Evolutionary conservation across 2,888 invertebrate genomes (phyloP), one percentile per base, ranked within the genome.

Genomic region (Cactoblastis cactorum): DNA sequence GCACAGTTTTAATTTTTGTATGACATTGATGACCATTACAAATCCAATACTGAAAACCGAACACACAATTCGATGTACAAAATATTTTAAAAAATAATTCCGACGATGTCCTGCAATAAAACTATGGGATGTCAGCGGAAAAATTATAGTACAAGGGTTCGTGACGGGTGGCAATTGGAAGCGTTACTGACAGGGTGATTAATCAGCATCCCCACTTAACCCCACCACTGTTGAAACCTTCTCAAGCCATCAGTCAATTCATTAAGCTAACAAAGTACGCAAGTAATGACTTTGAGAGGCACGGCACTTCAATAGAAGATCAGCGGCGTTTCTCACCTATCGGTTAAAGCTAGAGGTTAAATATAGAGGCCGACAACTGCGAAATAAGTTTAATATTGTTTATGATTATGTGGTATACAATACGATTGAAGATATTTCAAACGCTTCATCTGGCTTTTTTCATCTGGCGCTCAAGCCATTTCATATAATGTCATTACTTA

Each of bases 231-330:
- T 83, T 84, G 78, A 80, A 77, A 79, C 78, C 81, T 81, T 72
- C 79, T 77, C 77, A 74, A 75, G 79, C 83, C 88, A 86, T 88
- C 87, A 83, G 85, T 89, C 88, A 88, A 88, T 89, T 88, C 88
- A 87, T 88, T 89, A 88, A 80, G 80, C 79, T 80, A 85, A 87
- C 88, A 88, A 86, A 88, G 85, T 86, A 83, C 83, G 75, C 71
- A 75, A 71, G 82, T 89, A 88, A 88, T 84, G 87, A 86, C 84
- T 86, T 83, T 75, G 74, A 79, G 74, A 73, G 77, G 77, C 67
- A 68, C 63, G 28, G 24, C 71, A 76, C 72, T 69, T 77, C 73
- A 71, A 75, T 75, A 80, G 68, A 65, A 75, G 72, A 79, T 77
- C 76, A 65, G 67, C 69, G 62, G 64, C 53, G 24, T 28, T 6